Percentiles rank a stretch among this genome's conserved stretches.
These are phyloP conservation scores for Siniperca obscura DNA, from an alignment of 2,797 vertebrate genomes.

Conservation along the genomic window DNA sequence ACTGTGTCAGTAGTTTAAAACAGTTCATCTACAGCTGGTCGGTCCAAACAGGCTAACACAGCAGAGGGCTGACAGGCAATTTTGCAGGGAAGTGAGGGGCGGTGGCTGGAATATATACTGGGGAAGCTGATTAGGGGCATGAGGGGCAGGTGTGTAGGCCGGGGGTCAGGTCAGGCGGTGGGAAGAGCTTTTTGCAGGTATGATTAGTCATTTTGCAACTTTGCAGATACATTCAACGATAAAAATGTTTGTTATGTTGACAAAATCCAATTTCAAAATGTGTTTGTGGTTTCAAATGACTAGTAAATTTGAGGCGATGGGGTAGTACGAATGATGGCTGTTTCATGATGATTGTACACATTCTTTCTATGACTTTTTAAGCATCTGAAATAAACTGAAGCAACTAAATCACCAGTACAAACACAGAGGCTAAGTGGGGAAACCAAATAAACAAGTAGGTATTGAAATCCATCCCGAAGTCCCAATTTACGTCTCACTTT, in stretches of 20 bases:
- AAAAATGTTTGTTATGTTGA: background rate
- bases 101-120: background rate
- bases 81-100: background rate
- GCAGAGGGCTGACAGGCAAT: too few relatives aligned
- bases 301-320: background rate
- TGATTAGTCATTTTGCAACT: background rate
- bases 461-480: too few relatives aligned
- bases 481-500: too few relatives aligned
- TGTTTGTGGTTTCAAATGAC: too few relatives aligned
- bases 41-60: background rate
- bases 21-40: background rate
- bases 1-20: background rate
- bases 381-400: background rate
- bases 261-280: too few relatives aligned
- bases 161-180: background rate
- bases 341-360: background rate
- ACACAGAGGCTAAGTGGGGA: background rate
- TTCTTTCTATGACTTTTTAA: background rate
- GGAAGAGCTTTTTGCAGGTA: background rate
- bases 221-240: background rate
- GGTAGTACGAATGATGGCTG: background rate
- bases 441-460: too few relatives aligned
- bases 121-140: background rate
- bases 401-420: background rate
- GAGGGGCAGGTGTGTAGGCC: conserved; percentile 2